Evolutionary conservation across 2,797 vertebrate species (phyloP).

Genomic region (Poecilia gillii): DNA sequence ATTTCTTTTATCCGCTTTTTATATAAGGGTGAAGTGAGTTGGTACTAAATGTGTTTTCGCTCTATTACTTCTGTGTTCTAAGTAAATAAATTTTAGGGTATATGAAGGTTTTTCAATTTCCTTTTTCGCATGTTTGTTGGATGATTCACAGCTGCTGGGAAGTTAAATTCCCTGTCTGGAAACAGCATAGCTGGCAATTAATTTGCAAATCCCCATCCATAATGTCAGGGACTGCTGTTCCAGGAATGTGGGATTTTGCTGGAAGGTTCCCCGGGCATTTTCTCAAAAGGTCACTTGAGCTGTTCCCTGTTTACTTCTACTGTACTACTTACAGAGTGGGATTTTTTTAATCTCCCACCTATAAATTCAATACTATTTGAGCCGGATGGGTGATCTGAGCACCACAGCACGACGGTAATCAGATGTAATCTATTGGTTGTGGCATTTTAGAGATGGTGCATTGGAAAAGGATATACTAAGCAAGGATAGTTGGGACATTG

Average conservation of each 20-base stretch:
- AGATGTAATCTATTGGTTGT: neutral
- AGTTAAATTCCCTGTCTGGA: neutral
- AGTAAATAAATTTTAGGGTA: neutral
- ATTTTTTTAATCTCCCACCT: neutral
- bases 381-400: neutral
- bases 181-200: neutral
- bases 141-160: neutral
- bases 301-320: neutral
- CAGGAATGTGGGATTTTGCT: conserved; percentile 57
- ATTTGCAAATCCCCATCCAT: conserved; percentile 23
- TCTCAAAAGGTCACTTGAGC: neutral
- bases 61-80: neutral
- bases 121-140: neutral
- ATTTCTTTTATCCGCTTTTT: neutral
- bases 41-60: neutral
- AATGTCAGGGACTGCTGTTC: conserved; percentile 56
- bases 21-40: neutral
- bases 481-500: neutral
- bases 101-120: neutral
- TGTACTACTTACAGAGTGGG: neutral
- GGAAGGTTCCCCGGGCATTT: conserved; percentile 48
- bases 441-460: neutral
- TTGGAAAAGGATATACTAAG: neutral
- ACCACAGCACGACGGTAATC: neutral
- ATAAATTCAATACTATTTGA: neutral